phyloP scores from a whole-genome alignment of 2,888 invertebrate genomes.

The Agelastica alni region DNA sequence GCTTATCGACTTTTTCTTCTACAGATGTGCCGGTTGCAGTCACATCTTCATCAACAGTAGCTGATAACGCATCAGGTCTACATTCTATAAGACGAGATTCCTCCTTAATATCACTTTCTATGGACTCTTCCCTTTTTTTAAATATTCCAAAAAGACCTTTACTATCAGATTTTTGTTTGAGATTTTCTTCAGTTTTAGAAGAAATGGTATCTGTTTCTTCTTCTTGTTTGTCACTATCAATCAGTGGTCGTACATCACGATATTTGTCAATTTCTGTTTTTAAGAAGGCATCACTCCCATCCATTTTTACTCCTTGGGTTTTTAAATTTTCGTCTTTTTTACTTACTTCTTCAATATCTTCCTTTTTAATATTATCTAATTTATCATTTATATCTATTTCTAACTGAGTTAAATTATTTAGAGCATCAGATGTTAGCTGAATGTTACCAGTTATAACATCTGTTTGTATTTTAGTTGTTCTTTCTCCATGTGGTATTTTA shows the following conservation, averaged over 20 bases:
- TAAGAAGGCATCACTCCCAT: slow-evolving; percentile 35
- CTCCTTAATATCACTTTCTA: slow-evolving; percentile 14
- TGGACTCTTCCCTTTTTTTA: slow-evolving; percentile 34
- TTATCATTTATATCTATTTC: background rate
- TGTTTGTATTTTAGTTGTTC: slow-evolving; percentile 14
- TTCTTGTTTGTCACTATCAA: background rate
- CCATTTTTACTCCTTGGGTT: slow-evolving; percentile 15
- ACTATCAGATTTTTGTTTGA: slow-evolving; percentile 7
- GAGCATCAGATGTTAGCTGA: background rate
- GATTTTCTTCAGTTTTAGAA: slow-evolving; percentile 10
- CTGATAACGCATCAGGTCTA: too few species aligned
- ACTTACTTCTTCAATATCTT: background rate
- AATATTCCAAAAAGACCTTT: slow-evolving; percentile 36
- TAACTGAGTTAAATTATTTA: background rate
- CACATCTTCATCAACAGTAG: too few species aligned
- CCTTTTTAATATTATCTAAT: background rate
- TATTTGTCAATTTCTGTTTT: slow-evolving; percentile 36
- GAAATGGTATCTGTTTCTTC: background rate
- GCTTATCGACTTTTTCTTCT: too few species aligned
- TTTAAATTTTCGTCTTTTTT: too few species aligned
- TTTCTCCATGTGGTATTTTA: background rate
- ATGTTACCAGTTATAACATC: slow-evolving; percentile 6
- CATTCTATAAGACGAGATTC: too few species aligned
- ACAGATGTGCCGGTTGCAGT: too few species aligned
- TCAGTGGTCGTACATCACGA: slow-evolving; percentile 34